A percentile compares a stretch with the other conserved stretches of the same genome.
Evolutionary conservation across 2,797 vertebrate species (phyloP).

Genomic region (Paedocypris micromegethes): DNA sequence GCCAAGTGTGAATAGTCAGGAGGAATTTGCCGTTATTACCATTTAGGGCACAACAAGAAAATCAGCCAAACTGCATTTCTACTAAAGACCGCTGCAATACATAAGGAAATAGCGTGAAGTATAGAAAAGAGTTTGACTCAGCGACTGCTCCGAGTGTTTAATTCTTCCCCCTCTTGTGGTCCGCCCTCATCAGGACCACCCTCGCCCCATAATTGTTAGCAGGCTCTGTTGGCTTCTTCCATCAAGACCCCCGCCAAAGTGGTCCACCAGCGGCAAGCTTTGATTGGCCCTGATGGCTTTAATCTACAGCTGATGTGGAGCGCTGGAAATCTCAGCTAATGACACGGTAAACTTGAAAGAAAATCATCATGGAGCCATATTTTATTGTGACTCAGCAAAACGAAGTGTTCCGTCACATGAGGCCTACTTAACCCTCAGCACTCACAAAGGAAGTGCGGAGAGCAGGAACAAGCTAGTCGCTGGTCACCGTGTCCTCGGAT

Average conservation of each 20-base stretch:
- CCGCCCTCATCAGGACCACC: constrained; percentile 32
- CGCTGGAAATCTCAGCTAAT: not conserved
- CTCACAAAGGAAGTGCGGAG: constrained; percentile 7
- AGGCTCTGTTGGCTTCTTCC: constrained; percentile 45
- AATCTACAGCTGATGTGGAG: constrained; percentile 10
- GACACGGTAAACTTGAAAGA: too few species aligned
- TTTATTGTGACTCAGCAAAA: not conserved
- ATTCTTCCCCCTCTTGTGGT: constrained; percentile 30
- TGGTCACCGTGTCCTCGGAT: constrained; percentile 32
- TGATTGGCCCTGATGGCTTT: not conserved
- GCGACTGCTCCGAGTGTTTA: constrained; percentile 43
- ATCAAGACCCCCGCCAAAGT: constrained; percentile 28
- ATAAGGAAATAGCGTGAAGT: too few species aligned
- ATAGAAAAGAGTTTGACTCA: not conserved
- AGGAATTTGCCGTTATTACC: too few species aligned
- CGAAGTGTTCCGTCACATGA: not conserved
- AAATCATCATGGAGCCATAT: not conserved
- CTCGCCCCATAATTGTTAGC: constrained; percentile 51
- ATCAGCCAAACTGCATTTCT: too few species aligned
- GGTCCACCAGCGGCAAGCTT: constrained; percentile 17
- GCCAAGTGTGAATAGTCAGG: too few species aligned
- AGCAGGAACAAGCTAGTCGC: not conserved
- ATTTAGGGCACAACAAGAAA: too few species aligned
- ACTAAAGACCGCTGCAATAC: too few species aligned
- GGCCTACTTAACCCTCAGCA: constrained; percentile 9